A percentile compares a stretch with the other conserved stretches of the same genome.
Evolutionary conservation across 1,140 invertebrate genomes (phyloP).

Genomic region (Drosophila lacteicornis): DNA sequence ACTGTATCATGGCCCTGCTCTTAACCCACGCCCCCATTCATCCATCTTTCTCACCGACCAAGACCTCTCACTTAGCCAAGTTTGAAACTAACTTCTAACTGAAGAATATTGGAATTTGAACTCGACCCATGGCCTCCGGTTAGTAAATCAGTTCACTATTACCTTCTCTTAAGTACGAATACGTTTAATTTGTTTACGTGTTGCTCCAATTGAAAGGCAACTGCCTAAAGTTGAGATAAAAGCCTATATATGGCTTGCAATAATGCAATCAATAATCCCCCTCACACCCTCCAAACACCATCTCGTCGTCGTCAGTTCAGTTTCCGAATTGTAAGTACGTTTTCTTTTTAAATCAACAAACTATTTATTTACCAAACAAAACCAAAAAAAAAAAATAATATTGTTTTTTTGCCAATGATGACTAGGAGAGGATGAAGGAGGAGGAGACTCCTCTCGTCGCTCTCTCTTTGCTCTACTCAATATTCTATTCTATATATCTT

Average conservation of each 20-base stretch:
- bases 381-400: conserved; percentile 31
- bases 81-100: conserved; percentile 48
- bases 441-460: conserved; percentile 53
- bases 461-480: conserved; percentile 49
- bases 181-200: conserved; percentile 32
- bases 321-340: conserved; percentile 84
- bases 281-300: conserved; percentile 48
- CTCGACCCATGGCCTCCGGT: conserved; percentile 42
- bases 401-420: conserved; percentile 51
- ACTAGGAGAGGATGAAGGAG: conserved; percentile 27
- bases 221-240: conserved; percentile 17
- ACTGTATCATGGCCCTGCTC: not conserved
- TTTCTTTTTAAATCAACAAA: conserved; percentile 73
- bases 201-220: conserved; percentile 22
- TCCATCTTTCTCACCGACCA: conserved; percentile 34
- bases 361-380: conserved; percentile 42
- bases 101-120: conserved; percentile 47
- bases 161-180: conserved; percentile 43
- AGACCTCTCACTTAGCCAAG: conserved; percentile 16
- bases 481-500: conserved; percentile 64
- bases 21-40: conserved; percentile 8
- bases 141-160: conserved; percentile 47
- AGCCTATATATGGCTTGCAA: conserved; percentile 27
- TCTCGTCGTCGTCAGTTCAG: conserved; percentile 75
- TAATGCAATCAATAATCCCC: conserved; percentile 15